These are phyloP conservation scores for Drosophila teissieri DNA, from an alignment of 1,140 invertebrate species.

Conservation along the genomic window DNA sequence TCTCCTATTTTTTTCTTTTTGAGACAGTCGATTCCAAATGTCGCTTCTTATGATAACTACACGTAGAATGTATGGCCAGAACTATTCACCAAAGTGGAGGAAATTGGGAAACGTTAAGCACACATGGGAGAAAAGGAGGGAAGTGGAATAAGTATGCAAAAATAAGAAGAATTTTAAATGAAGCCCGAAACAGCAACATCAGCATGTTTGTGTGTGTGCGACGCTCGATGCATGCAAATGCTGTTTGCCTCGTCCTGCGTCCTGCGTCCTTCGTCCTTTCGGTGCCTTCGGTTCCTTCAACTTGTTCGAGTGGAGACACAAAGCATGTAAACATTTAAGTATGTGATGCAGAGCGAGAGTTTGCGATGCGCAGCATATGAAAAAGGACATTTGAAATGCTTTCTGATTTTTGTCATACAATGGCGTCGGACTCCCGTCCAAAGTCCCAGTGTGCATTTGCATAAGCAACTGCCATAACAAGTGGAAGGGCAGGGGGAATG, in stretches of 20 bases:
- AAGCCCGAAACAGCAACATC: slow-evolving; percentile 60
- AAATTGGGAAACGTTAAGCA: slow-evolving; percentile 41
- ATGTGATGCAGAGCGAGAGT: slow-evolving; percentile 56
- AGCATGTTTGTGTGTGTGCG: slow-evolving; percentile 30
- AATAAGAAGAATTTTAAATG: slow-evolving; percentile 79
- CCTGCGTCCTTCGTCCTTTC: slow-evolving; percentile 12
- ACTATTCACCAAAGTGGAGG: slow-evolving; percentile 45
- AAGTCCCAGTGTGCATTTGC: slow-evolving; percentile 39
- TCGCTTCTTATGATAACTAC: slow-evolving; percentile 72
- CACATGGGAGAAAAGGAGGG: slow-evolving; percentile 16
- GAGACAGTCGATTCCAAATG: slow-evolving; percentile 39
- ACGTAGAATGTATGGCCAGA: slow-evolving; percentile 51
- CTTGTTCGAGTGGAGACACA: slow-evolving; percentile 51
- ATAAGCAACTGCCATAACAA: slow-evolving; percentile 53
- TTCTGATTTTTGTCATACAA: slow-evolving; percentile 75
- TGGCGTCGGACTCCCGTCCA: slow-evolving; percentile 25
- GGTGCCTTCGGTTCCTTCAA: slow-evolving; percentile 35
- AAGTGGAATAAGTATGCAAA: slow-evolving; percentile 73
- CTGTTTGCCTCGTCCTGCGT: slow-evolving; percentile 13
- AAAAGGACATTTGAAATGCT: slow-evolving; percentile 73
- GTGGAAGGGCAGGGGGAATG: neutral
- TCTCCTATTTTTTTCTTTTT: neutral
- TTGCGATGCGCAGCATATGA: slow-evolving; percentile 75
- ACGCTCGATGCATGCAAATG: slow-evolving; percentile 78
- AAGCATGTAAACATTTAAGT: slow-evolving; percentile 76